Base-by-base conservation (phyloP, 1,140 invertebrate species). In the Tetramorium parvispinum region DNA sequence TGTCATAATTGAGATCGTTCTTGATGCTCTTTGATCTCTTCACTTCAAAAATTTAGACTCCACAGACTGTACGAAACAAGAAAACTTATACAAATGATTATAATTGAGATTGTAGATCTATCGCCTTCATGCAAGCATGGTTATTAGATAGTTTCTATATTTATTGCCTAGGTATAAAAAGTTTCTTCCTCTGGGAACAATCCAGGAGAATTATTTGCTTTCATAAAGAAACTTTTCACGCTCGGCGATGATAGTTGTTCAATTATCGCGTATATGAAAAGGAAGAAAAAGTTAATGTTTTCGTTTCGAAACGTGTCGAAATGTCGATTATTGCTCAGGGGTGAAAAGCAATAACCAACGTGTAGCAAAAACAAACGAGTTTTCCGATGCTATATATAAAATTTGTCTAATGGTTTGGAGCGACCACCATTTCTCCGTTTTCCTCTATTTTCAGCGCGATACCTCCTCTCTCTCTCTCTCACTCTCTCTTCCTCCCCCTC, bases 401-500 rank as follows among this genome's bases (percentile, higher is more conserved):
- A 94, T 93, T 94, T 94, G 92, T 93, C 93, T 94, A 94, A 94
- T 93, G 93, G 93, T 87, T 93, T 86, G 93, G 85, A 92, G 85
- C 43, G 65, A 65, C 53, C 63, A 63, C 71, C 57, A 70, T 65
- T 59, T 46, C 73, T 65, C 43, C 61, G 57, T 76, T 91, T 88
- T 87, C 63, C 75, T 88, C 88, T 89, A 89, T 91, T 91, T 92
- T 61, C 87, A 89, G 81, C 57, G 21, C 79, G 70, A 85, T 91
- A 89, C 63, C 87, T 63, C 63, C 55, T 70, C 68, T 57, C 68
- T 76, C 59, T 61, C 63, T 24, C 10, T 51, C 11, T 32, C 10
- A 43, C 11, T 32, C 40, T 37, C 51, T 43, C 8, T 88, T 32
- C 7, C 53, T 53, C n/a, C 55, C 27, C 24, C 7, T 65, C 59